Conservation (phyloP, 2,113 vertebrate species). For the Lepus europaeus region DNA sequence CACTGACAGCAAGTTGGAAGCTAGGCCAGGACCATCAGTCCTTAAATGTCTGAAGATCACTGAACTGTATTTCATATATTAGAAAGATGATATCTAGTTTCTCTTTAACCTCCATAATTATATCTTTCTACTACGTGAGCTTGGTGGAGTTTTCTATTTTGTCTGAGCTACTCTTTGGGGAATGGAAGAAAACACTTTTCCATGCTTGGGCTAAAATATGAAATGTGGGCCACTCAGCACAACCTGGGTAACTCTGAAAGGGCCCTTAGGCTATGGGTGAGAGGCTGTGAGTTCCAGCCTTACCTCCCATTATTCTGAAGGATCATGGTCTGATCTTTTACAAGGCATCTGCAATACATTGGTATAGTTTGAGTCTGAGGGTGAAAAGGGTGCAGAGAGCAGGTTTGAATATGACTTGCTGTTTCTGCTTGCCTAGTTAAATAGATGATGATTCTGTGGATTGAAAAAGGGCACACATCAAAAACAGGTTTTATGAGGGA, state of each 20-base stretch:
- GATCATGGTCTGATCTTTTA: not conserved
- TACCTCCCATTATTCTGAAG: not conserved
- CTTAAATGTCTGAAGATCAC: not conserved
- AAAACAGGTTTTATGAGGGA: not conserved
- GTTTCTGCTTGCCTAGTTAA: not conserved
- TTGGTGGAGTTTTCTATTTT: constrained; percentile 32
- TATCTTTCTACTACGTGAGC: constrained; percentile 11
- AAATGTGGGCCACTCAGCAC: not conserved
- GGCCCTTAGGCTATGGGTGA: not conserved
- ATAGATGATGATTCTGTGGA: not conserved
- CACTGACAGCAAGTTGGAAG: not conserved
- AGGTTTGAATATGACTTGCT: not conserved
- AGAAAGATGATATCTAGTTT: not conserved
- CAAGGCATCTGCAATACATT: not conserved
- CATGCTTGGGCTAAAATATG: not conserved
- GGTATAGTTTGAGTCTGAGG: not conserved
- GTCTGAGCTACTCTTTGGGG: constrained; percentile 1
- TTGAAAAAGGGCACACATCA: not conserved
- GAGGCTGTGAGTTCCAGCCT: not conserved
- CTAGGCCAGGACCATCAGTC: not conserved
- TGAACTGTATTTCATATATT: not conserved
- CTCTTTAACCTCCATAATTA: not conserved
- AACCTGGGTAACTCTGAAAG: not conserved
- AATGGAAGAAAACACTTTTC: constrained; percentile 46
- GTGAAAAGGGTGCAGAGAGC: not conserved